Conservation (phyloP, 2,113 vertebrate genomes). For the Stigmatopora argus region DNA sequence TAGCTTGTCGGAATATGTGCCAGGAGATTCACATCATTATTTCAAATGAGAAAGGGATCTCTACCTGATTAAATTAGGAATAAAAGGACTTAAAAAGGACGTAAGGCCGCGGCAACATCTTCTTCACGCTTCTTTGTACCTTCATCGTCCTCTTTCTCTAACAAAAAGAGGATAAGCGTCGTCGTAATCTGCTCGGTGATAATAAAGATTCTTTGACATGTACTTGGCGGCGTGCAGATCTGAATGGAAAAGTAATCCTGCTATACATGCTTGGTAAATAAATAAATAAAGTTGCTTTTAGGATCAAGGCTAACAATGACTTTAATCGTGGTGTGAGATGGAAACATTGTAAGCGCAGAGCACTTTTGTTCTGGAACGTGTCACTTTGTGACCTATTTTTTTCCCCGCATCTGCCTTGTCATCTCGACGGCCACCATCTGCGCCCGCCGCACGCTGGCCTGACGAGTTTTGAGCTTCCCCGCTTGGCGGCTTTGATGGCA, state of each 20-base stretch:
- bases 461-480: conserved; percentile 4
- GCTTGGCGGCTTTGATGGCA: conserved; percentile 8
- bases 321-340: conserved; percentile 2
- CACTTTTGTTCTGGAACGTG: not conserved
- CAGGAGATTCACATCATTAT: no score
- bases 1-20: no score
- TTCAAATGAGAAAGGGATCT: not conserved
- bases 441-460: not conserved
- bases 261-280: not conserved
- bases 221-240: not conserved
- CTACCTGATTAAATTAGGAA: not conserved
- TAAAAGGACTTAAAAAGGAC: not conserved
- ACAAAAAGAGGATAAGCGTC: not conserved
- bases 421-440: not conserved
- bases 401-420: not conserved
- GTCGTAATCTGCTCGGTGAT: not conserved
- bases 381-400: conserved; percentile 5
- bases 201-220: not conserved
- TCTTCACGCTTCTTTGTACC: not conserved
- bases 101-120: not conserved
- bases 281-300: not conserved
- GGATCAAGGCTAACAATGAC: not conserved
- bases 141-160: not conserved
- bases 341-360: conserved; percentile 1
- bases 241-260: conserved; percentile 5